Evolutionary conservation across 2,113 vertebrate species (phyloP).

Genomic region (Amphiprion ocellaris): DNA sequence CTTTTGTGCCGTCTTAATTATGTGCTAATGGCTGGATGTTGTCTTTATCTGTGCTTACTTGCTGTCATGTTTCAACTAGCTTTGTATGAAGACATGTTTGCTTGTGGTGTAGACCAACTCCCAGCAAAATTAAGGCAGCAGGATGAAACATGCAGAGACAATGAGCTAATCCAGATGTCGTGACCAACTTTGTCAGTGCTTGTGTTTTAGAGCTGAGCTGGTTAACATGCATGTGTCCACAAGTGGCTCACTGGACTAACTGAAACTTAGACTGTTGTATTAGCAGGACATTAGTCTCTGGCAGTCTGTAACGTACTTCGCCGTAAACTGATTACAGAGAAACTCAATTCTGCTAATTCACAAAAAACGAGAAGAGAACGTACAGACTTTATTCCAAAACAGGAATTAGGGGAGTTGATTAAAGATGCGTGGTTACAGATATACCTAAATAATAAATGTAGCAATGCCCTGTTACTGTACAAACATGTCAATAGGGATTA

Average conservation of each 20-base stretch:
- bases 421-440: not conserved
- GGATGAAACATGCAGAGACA: constrained; percentile 28
- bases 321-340: too few species aligned
- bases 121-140: not conserved
- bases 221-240: not conserved
- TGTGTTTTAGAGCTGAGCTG: not conserved
- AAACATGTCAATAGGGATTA: not conserved
- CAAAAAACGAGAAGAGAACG: not conserved
- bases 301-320: too few species aligned
- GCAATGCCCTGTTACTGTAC: not conserved
- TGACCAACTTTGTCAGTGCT: not conserved
- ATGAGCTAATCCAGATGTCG: not conserved
- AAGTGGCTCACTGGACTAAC: too few species aligned
- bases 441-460: too few species aligned
- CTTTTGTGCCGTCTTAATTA: not conserved
- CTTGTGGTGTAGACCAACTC: constrained; percentile 11
- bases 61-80: not conserved
- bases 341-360: not conserved
- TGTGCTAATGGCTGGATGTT: not conserved
- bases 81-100: not conserved
- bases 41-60: not conserved
- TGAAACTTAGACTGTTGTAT: too few species aligned
- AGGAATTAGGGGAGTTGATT: not conserved
- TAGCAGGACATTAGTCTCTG: too few species aligned
- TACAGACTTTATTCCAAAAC: not conserved